Conservation (phyloP, 2,888 invertebrate genomes). For the Phyllotreta cruciferae region DNA sequence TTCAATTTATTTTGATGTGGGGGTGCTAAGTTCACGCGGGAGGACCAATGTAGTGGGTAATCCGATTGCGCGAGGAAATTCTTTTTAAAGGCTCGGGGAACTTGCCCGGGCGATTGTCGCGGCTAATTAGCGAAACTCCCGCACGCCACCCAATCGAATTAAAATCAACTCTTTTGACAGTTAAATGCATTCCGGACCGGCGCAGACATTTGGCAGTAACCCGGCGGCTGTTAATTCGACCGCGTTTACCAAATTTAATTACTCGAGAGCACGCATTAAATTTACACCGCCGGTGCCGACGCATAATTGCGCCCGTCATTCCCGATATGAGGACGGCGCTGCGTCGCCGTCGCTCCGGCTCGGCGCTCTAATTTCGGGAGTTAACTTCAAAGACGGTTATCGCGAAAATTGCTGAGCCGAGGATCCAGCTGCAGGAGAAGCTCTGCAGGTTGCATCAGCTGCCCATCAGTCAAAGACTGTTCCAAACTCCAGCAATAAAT, state of each 20-base stretch:
- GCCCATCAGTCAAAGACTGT: too few species aligned
- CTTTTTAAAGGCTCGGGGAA: too few species aligned
- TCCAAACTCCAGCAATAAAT: too few species aligned
- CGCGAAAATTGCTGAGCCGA: slow-evolving; percentile 22
- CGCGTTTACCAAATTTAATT: slow-evolving; percentile 47
- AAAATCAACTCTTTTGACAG: slow-evolving; percentile 17
- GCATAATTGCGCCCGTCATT: slow-evolving; percentile 49
- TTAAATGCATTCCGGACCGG: slow-evolving; percentile 13
- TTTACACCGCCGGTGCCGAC: slow-evolving; percentile 39
- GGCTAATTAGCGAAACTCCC: slow-evolving; percentile 12
- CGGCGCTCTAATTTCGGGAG: slow-evolving; percentile 38
- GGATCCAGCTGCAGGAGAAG: background rate
- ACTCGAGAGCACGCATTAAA: slow-evolving; percentile 44
- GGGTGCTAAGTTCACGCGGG: too few species aligned
- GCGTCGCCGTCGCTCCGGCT: slow-evolving; percentile 18
- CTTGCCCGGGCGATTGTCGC: background rate
- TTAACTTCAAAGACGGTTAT: slow-evolving; percentile 34
- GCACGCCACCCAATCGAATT: slow-evolving; percentile 14
- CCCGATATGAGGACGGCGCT: slow-evolving; percentile 45
- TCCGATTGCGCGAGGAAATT: too few species aligned
- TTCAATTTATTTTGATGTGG: too few species aligned
- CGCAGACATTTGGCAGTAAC: slow-evolving; percentile 19
- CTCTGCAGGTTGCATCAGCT: too few species aligned
- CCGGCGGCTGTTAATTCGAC: slow-evolving; percentile 45
- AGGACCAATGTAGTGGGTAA: too few species aligned